A percentile compares a stretch with the other conserved stretches of the same genome.
Evolutionary conservation across 1,140 invertebrate genomes (phyloP).

Genomic region (Chelonus insularis): DNA sequence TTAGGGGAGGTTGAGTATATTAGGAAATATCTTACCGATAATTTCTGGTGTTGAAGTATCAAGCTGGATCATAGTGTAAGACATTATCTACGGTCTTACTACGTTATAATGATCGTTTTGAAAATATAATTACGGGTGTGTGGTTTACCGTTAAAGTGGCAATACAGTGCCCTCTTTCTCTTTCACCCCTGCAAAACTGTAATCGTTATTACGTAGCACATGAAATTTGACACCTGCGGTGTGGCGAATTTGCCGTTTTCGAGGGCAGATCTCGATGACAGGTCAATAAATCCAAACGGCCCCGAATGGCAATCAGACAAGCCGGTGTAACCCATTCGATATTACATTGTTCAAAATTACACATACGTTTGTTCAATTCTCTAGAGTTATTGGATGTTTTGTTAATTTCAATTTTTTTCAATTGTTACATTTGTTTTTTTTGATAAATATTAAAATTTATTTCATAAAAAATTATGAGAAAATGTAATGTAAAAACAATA

Average conservation of each 20-base stretch:
- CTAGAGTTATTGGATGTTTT: too few species aligned
- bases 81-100: not conserved
- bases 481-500: too few species aligned
- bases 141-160: constrained; percentile 40
- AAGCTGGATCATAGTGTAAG: not conserved
- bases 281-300: constrained; percentile 51
- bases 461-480: too few species aligned
- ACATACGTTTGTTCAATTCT: not conserved
- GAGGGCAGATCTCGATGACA: constrained; percentile 45
- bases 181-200: constrained; percentile 11
- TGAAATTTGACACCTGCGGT: constrained; percentile 53
- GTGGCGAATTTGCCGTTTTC: constrained; percentile 51
- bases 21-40: constrained; percentile 8
- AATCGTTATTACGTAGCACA: constrained; percentile 42
- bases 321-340: constrained; percentile 9
- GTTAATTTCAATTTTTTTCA: too few species aligned
- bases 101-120: constrained; percentile 40
- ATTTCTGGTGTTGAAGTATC: not conserved
- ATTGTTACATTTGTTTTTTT: too few species aligned
- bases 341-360: not conserved
- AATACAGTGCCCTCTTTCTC: constrained; percentile 4
- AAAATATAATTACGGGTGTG: constrained; percentile 46
- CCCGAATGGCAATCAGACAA: constrained; percentile 42
- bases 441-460: too few species aligned
- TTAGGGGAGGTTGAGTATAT: not conserved